phyloP scores from a whole-genome alignment of 2,797 vertebrate species.

The Echiichthys vipera region DNA sequence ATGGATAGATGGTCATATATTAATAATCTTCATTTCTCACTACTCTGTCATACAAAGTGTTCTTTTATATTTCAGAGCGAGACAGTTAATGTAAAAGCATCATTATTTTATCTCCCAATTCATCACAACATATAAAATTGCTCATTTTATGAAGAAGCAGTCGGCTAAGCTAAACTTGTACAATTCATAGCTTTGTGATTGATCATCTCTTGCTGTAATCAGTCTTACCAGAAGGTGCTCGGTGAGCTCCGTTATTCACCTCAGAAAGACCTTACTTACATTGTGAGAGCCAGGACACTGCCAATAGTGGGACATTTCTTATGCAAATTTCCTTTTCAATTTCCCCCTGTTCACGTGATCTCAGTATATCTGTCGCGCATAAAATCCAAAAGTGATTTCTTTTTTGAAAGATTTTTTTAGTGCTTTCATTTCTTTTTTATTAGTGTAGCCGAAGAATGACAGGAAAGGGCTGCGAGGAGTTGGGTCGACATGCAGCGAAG shows the following conservation, averaged over 20 bases:
- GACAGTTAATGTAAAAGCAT: constrained; percentile 31
- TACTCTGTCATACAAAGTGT: neutral
- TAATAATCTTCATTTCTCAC: constrained; percentile 7
- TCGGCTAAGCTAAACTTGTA: constrained; percentile 25
- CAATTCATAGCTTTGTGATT: constrained; percentile 38
- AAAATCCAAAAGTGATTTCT: too few species aligned
- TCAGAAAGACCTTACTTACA: constrained; percentile 45
- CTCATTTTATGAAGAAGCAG: constrained; percentile 50
- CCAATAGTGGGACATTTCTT: constrained; percentile 56
- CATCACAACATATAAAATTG: constrained; percentile 27
- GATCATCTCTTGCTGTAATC: constrained; percentile 58
- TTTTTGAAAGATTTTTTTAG: too few species aligned
- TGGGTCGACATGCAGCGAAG: too few species aligned
- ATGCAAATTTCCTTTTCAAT: constrained; percentile 57
- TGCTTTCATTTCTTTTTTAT: too few species aligned
- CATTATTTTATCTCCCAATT: constrained; percentile 37
- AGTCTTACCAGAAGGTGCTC: constrained; percentile 55
- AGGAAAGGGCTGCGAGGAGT: too few species aligned
- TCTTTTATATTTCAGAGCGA: constrained; percentile 9
- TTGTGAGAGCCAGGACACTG: constrained; percentile 32
- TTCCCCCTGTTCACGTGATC: constrained; percentile 24
- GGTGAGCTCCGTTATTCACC: constrained; percentile 55
- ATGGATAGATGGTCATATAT: constrained; percentile 6
- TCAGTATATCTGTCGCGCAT: constrained; percentile 29
- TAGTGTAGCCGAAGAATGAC: too few species aligned